Evolutionary conservation across 2,888 invertebrate genomes (phyloP).

Genomic region (Diadegma fenestrale): DNA sequence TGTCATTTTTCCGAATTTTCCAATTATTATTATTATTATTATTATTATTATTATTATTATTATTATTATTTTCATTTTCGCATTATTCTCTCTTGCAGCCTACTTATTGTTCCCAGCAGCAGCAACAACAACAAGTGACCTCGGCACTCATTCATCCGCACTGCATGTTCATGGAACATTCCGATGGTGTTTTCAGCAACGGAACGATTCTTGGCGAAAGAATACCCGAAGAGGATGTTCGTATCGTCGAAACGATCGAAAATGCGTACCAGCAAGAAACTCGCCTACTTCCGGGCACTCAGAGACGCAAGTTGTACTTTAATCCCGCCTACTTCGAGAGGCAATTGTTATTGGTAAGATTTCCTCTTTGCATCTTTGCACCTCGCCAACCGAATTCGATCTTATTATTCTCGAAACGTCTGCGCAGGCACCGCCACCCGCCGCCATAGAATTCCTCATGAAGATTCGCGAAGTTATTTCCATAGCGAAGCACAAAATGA

Average conservation of each 20-base stretch:
- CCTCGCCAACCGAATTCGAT: no score
- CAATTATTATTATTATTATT: not conserved
- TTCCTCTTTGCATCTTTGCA: no score
- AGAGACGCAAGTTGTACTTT: constrained; percentile 93
- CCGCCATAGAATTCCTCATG: constrained; percentile 94
- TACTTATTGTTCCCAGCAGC: constrained; percentile 42
- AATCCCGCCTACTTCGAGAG: constrained; percentile 97
- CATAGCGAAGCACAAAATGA: constrained; percentile 95
- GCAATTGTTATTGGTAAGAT: constrained; percentile 91
- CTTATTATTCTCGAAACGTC: no score
- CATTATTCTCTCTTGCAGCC: not conserved
- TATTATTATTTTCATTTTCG: not conserved
- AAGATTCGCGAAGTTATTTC: constrained; percentile 96
- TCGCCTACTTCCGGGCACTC: constrained; percentile 86
- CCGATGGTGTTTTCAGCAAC: constrained; percentile 82
- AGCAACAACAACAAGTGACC: constrained; percentile 88
- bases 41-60: not conserved
- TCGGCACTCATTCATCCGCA: constrained; percentile 91
- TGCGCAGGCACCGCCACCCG: constrained; percentile 96
- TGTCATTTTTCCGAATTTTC: constrained; percentile 49
- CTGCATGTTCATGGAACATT: constrained; percentile 79
- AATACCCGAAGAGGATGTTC: constrained; percentile 93
- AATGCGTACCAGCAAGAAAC: constrained; percentile 82
- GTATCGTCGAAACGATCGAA: constrained; percentile 93
- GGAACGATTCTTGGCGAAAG: constrained; percentile 86